Evolutionary conservation across 2,888 invertebrate genomes (phyloP).

Genomic region (Seira ritae): DNA sequence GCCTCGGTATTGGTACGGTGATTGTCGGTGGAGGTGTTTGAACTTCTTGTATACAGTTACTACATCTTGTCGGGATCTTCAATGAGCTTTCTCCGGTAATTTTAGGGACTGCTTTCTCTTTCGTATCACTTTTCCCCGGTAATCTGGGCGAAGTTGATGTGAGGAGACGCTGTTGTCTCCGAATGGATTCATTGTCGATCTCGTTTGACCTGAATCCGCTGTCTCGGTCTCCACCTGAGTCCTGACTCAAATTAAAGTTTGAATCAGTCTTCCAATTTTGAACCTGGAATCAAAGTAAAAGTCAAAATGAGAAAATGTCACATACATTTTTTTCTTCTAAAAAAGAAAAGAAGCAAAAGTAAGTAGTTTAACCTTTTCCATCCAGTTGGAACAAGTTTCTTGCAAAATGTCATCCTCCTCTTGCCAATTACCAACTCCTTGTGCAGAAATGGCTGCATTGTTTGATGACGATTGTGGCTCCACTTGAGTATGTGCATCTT

Average conservation of each 20-base stretch:
- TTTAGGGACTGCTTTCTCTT: slow-evolving; percentile 20
- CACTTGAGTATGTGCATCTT: slow-evolving; percentile 48
- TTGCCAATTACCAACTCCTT: slow-evolving; percentile 34
- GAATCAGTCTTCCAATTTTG: slow-evolving; percentile 71
- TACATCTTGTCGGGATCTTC: background rate
- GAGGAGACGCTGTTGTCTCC: slow-evolving; percentile 11
- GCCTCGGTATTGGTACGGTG: slow-evolving; percentile 12
- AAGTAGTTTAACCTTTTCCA: slow-evolving; percentile 67
- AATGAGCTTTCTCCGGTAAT: background rate
- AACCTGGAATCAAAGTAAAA: slow-evolving; percentile 46
- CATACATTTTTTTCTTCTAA: too few relatives aligned
- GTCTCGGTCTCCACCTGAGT: slow-evolving; percentile 69
- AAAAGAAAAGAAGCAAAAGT: too few relatives aligned
- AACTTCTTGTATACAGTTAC: background rate
- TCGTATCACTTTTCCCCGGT: background rate
- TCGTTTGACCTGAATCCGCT: slow-evolving; percentile 68
- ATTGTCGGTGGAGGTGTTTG: slow-evolving; percentile 41
- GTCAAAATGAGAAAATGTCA: background rate
- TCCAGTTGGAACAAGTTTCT: slow-evolving; percentile 70
- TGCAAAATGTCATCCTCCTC: slow-evolving; percentile 59
- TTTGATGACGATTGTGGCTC: background rate
- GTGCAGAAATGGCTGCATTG: background rate
- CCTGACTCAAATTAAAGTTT: slow-evolving; percentile 66
- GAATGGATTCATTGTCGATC: slow-evolving; percentile 41
- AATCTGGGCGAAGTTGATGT: background rate